Evolutionary conservation across 2,888 invertebrate species (phyloP), one percentile per base, ranked within the genome.

Genomic region (Apamea monoglypha): DNA sequence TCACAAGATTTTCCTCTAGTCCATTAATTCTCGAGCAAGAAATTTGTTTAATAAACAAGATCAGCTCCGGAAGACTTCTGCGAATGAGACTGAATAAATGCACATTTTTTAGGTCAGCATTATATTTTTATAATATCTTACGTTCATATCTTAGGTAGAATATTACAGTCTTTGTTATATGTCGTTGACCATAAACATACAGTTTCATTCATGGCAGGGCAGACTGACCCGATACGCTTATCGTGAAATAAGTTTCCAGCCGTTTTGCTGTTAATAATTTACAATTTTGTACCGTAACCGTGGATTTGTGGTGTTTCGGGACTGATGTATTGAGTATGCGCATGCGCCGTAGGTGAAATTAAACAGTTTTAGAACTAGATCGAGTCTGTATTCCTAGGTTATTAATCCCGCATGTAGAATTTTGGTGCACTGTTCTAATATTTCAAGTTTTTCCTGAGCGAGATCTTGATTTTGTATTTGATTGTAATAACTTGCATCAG

Each of bases 21-120:
- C 83, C 83, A 90, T 91, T 91, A 91, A 83, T 85, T 85, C 84
- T 82, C 86, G 81, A 83, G 70, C 84, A 74, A 85, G 87, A 87
- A 88, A 85, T 82, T 85, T 83, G 82, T 87, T 88, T 89, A 84
- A 88, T 85, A 88, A 90, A 90, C 88, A 90, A 89, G 76, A 76
- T 70, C 82, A 76, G 78, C 73, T 70, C 74, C 75, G 74, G 68
- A 77, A 87, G 74, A 86, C 80, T 87, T 85, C 89, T 84, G 80
- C 72, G 84, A 87, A 90, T 72, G 80, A 74, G 76, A 82, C 63
- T 84, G 85, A 87, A 84, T 61, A 67, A 77, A 80, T 84, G 72
- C 81, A 74, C 72, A 59, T 75, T 76, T 73, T 68, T 67, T 56
- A 44, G 25, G 3, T 61, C n/a, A n/a, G 18, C 29, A 63, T 32